A percentile compares a stretch with the other conserved stretches of the same genome.
phyloP scores from a whole-genome alignment of 2,888 invertebrate genomes.

The Drosophila barbarae region DNA sequence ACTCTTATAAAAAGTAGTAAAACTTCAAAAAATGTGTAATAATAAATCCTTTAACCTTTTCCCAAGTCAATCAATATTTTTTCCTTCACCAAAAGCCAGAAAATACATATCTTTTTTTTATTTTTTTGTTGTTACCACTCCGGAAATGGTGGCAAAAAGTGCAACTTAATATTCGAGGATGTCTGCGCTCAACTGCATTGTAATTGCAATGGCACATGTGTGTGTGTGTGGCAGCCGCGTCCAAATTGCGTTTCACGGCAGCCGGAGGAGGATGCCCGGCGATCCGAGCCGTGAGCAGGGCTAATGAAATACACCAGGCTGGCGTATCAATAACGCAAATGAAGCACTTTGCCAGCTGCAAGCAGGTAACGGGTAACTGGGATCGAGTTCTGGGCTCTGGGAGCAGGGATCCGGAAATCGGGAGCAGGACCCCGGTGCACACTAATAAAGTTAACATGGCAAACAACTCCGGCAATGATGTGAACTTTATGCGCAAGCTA shows the following conservation, averaged over 20 bases:
- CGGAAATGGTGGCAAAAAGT: conserved; percentile 5
- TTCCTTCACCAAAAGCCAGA: background rate
- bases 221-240: conserved; percentile 11
- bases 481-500: conserved; percentile 66
- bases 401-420: background rate
- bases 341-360: conserved; percentile 31
- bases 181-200: conserved; percentile 44
- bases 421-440: conserved; percentile 17
- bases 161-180: conserved; percentile 7
- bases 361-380: background rate
- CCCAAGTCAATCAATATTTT: background rate
- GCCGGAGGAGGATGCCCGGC: conserved; percentile 41
- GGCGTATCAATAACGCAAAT: conserved; percentile 60
- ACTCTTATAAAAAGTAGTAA: no score
- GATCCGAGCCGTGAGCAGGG: conserved; percentile 22
- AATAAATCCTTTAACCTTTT: background rate
- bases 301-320: conserved; percentile 64
- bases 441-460: conserved; percentile 68
- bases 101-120: background rate
- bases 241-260: conserved; percentile 47
- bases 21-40: background rate
- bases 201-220: conserved; percentile 46
- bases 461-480: conserved; percentile 60
- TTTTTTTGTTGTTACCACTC: background rate
- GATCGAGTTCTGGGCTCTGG: background rate